phyloP scores from a whole-genome alignment of 2,113 vertebrate species.

The Catharus fuscescens region DNA sequence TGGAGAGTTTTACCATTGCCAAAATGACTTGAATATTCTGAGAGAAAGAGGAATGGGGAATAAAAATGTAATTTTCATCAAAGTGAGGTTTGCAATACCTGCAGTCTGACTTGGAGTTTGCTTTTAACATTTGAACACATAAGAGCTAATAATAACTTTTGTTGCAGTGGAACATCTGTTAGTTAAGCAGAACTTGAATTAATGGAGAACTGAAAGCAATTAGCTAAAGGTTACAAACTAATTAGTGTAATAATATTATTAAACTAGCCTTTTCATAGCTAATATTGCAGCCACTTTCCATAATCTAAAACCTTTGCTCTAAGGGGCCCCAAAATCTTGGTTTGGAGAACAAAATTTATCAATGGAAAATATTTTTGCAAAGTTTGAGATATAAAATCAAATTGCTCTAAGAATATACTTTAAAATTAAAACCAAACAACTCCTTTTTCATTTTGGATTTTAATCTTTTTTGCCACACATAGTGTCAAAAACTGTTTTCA shows the following conservation, averaged over 20 bases:
- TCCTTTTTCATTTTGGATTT: rapidly evolving
- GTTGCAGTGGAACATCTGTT: slow-evolving; percentile 49
- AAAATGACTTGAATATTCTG: not conserved
- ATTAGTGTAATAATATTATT: slow-evolving; percentile 58
- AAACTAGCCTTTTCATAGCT: slow-evolving; percentile 8
- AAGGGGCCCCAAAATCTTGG: not conserved
- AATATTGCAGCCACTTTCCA: not conserved
- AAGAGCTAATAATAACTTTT: slow-evolving; percentile 31
- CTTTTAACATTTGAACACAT: slow-evolving; percentile 37
- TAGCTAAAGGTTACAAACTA: slow-evolving; percentile 61
- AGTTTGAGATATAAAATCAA: not conserved
- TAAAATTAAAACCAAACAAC: not conserved
- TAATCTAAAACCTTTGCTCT: not conserved
- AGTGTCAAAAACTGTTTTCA: not conserved
- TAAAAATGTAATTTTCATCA: not conserved
- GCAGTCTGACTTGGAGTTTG: not conserved
- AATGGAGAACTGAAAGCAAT: slow-evolving; percentile 58
- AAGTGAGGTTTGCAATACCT: not conserved
- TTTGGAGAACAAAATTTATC: not conserved
- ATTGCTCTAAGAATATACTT: not conserved
- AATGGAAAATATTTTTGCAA: not conserved
- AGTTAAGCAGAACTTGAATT: slow-evolving; percentile 53
- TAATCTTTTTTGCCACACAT: not conserved
- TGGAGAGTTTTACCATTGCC: not conserved
- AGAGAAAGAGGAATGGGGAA: not conserved